Percentiles rank a stretch among this genome's conserved stretches.
These are phyloP conservation scores for Anser brachyrhynchus DNA, from an alignment of 2,113 vertebrate species.

Conservation along the genomic window DNA sequence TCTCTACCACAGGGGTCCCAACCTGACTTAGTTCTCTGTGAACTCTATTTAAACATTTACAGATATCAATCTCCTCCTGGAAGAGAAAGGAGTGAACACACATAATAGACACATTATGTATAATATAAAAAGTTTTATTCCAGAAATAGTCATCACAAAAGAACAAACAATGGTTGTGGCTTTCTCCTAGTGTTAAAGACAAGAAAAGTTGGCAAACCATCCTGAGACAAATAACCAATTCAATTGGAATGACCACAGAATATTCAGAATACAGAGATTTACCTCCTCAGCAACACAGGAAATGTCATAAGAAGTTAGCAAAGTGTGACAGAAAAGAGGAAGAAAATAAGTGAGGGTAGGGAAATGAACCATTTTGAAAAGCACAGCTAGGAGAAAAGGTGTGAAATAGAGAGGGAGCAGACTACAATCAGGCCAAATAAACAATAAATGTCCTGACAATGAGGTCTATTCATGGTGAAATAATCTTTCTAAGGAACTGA, in stretches of 20 bases:
- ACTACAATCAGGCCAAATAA: neutral
- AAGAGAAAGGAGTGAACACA: neutral
- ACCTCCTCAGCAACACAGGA: neutral
- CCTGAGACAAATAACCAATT: neutral
- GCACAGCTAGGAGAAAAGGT: neutral
- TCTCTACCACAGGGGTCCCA: neutral
- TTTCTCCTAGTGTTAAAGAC: neutral
- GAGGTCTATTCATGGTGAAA: neutral
- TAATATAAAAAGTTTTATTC: neutral
- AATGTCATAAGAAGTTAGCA: neutral
- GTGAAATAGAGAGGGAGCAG: neutral
- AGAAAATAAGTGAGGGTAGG: neutral
- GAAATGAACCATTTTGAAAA: neutral
- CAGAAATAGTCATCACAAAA: neutral
- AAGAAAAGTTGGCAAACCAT: neutral
- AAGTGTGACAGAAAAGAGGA: neutral
- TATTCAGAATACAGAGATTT: neutral
- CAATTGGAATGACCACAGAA: neutral
- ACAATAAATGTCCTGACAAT: neutral
- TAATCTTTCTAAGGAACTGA: neutral
- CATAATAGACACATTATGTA: neutral
- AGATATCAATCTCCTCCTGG: neutral
- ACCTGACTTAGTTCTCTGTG: neutral
- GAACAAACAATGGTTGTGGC: neutral
- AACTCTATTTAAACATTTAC: neutral